phyloP scores from a whole-genome alignment of 1,140 invertebrate species.

The Hestina assimilis region DNA sequence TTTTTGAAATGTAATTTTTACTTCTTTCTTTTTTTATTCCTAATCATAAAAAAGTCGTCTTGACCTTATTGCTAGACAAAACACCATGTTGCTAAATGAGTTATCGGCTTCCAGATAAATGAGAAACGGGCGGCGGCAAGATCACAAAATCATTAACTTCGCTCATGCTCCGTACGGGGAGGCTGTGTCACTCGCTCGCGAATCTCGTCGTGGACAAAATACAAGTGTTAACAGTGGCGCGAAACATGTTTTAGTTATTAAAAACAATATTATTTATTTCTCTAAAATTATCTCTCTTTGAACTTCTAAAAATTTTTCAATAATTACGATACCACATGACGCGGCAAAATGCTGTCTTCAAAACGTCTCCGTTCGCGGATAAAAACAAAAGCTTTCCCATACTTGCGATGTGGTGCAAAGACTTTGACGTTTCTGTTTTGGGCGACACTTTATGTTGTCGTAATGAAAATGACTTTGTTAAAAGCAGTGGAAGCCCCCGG shows the following conservation, averaged over 20 bases:
- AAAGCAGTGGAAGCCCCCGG: slow-evolving; percentile 49
- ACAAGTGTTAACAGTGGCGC: slow-evolving; percentile 24
- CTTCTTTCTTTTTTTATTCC: too few species aligned
- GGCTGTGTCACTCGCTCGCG: slow-evolving; percentile 45
- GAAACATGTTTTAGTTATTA: slow-evolving; percentile 34
- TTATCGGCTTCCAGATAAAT: not conserved
- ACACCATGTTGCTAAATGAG: not conserved
- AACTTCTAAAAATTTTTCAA: not conserved
- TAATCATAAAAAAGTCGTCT: too few species aligned
- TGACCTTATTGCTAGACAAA: not conserved
- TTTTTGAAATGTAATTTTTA: too few species aligned
- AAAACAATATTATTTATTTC: not conserved
- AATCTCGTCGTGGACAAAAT: slow-evolving; percentile 19
- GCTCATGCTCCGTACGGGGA: slow-evolving; percentile 70
- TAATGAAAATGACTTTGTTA: slow-evolving; percentile 77
- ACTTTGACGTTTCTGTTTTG: slow-evolving; percentile 71
- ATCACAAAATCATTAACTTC: slow-evolving; percentile 66
- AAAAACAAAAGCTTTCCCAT: slow-evolving; percentile 55
- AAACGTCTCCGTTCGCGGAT: slow-evolving; percentile 54
- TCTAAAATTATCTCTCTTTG: slow-evolving; percentile 2
- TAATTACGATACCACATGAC: slow-evolving; percentile 45
- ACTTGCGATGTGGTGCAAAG: slow-evolving; percentile 68
- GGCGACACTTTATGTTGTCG: slow-evolving; percentile 69
- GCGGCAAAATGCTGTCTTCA: slow-evolving; percentile 53
- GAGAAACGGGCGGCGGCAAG: slow-evolving; percentile 6